Evolutionary conservation across 2,888 invertebrate genomes (phyloP), one percentile per base, ranked within the genome.

Genomic region (Plebejus anna): DNA sequence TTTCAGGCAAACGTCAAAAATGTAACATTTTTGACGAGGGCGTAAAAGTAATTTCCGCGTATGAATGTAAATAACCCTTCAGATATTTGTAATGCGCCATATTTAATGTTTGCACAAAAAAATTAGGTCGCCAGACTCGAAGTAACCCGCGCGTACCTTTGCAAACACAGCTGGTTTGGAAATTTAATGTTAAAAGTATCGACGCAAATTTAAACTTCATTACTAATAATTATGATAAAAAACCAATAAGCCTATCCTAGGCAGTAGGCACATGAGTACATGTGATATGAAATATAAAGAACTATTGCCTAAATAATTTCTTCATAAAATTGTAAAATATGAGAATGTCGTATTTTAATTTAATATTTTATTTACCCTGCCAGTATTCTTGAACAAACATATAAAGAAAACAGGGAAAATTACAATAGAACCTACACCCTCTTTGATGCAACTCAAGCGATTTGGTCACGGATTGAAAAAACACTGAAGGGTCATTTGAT

Each of bases 81-180:
- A 66, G 32, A 66, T 66, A 66, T 66, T 66, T 66, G 66, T 66
- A 66, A 66, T 66, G 36, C 66, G 66, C 66, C 66, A 66, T 66
- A 66, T 66, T 66, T 66, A 66, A 66, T 66, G 32, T 66, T 66
- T 66, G 66, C 66, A 36, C 66, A 66, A 66, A 66, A 61, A 66
- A 66, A 66, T 36, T 16, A 36, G 66, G 66, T 66, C 32, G 32
- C 32, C 66, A 66, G 16, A 66, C 66, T 36, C 32, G 66, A 36
- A 61, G 9, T 28, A 28, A 66, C 16, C 22, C 32, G 28, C 32
- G 32, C 13, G 61, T 66, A 66, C 9, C 32, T 36, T 32, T 1
- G 66, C 66, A 36, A 61, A 28, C 11, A 66, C 32, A 16, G 36
- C 16, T 32, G 3, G 7, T 36, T 13, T 4, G 66, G 32, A 66